These are phyloP conservation scores for Fragum sueziense DNA, from an alignment of 2,888 invertebrate genomes.

Conservation along the genomic window DNA sequence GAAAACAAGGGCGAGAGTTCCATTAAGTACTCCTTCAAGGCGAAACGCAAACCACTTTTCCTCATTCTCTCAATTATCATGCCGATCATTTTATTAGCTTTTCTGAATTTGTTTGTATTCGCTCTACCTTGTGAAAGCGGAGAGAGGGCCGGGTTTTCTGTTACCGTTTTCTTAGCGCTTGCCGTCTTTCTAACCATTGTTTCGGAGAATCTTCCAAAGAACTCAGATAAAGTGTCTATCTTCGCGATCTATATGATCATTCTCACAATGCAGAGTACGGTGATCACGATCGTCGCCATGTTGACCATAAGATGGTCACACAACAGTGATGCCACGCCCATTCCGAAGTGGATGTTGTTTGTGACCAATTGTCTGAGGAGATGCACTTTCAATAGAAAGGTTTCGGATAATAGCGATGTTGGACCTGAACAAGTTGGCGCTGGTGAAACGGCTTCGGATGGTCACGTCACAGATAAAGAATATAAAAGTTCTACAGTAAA, in stretches of 20 bases:
- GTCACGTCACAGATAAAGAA: too few relatives aligned
- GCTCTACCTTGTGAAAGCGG: conserved; percentile 50
- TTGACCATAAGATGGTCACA: conserved; percentile 20
- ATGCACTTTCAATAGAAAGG: not conserved
- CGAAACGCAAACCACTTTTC: conserved; percentile 56
- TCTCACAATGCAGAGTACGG: conserved; percentile 34
- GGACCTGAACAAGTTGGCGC: too few relatives aligned
- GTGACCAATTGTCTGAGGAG: not conserved
- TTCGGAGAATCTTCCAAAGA: conserved; percentile 35
- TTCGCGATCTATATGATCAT: conserved; percentile 46
- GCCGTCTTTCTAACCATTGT: conserved; percentile 52
- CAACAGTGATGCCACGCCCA: not conserved
- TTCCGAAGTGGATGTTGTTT: not conserved
- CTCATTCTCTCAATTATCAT: conserved; percentile 51
- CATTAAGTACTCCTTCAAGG: conserved; percentile 39
- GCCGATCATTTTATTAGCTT: conserved; percentile 52
- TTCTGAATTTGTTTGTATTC: conserved; percentile 54
- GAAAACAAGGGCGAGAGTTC: conserved; percentile 22
- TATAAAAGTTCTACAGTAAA: not conserved
- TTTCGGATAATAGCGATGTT: not conserved
- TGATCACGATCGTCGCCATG: conserved; percentile 35
- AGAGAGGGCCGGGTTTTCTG: conserved; percentile 49
- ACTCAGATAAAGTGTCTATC: conserved; percentile 47
- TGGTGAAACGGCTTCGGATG: too few relatives aligned
- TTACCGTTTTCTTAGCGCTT: conserved; percentile 54